A percentile compares a stretch with the other conserved stretches of the same genome.
Evolutionary conservation across 2,888 invertebrate species (phyloP).

Genomic region (Eumacrocentrus americanus): DNA sequence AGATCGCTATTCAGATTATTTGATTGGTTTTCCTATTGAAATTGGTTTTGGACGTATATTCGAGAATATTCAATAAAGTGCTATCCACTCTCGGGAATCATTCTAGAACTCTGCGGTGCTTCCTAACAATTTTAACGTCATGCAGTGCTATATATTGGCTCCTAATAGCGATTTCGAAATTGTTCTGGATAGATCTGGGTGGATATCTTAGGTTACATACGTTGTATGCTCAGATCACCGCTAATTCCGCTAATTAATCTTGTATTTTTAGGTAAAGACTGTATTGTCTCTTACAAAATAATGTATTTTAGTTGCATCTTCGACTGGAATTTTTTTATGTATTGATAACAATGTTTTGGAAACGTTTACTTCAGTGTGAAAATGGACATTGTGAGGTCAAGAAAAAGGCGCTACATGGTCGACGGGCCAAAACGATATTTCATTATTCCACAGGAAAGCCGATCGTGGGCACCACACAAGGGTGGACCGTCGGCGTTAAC

Average conservation of each 20-base stretch:
- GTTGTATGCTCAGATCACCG: too few relatives aligned
- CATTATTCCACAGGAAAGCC: slow-evolving; percentile 39
- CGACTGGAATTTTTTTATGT: not conserved
- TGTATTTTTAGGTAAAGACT: not conserved
- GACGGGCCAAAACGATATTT: slow-evolving; percentile 35
- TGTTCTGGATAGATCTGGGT: too few relatives aligned
- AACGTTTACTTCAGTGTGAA: not conserved
- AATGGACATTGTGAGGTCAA: slow-evolving; percentile 17
- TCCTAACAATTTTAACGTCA: too few relatives aligned
- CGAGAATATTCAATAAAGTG: too few relatives aligned
- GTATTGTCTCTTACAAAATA: not conserved
- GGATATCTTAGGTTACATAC: too few relatives aligned
- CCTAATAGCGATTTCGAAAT: too few relatives aligned
- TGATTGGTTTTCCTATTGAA: too few relatives aligned
- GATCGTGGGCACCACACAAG: slow-evolving; percentile 33
- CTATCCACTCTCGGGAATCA: too few relatives aligned
- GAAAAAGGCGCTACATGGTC: slow-evolving; percentile 12
- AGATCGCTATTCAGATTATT: too few relatives aligned
- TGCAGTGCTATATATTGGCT: too few relatives aligned
- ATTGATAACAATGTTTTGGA: not conserved
- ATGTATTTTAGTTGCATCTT: not conserved
- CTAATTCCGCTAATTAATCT: not conserved
- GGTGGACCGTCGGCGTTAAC: slow-evolving; percentile 33
- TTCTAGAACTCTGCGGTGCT: too few relatives aligned
- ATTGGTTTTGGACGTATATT: too few relatives aligned